phyloP scores from a whole-genome alignment of 2,113 vertebrate genomes.

The Amazona guildingii region DNA sequence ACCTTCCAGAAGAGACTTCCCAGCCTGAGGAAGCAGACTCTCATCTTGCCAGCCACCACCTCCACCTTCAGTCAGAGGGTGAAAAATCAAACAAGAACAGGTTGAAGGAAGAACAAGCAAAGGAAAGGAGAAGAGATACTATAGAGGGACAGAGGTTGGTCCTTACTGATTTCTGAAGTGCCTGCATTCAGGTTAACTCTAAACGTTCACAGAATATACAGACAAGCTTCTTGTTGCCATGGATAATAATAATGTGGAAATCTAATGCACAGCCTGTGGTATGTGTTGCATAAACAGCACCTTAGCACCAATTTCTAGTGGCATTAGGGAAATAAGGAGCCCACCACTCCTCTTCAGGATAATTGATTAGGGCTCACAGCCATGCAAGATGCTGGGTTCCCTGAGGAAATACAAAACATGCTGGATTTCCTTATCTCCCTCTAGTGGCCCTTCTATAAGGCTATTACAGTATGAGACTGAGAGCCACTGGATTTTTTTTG shows the following conservation, averaged over 20 bases:
- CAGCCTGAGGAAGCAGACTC: slow-evolving; percentile 70
- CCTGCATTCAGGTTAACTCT: not conserved
- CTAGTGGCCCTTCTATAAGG: not conserved
- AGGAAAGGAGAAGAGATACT: not conserved
- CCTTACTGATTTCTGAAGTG: not conserved
- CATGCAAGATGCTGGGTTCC: not conserved
- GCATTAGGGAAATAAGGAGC: not conserved
- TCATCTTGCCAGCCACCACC: slow-evolving; percentile 85
- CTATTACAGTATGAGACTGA: not conserved
- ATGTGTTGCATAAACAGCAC: not conserved
- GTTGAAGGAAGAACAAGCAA: not conserved
- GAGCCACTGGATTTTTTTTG: not conserved
- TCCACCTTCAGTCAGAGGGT: slow-evolving; percentile 70
- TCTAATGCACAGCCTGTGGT: not conserved
- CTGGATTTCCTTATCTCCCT: not conserved
- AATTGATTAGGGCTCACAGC: not conserved
- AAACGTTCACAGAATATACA: not conserved
- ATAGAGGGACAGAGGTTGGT: not conserved
- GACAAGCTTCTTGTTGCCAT: not conserved
- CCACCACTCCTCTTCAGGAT: not conserved
- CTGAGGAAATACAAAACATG: not conserved
- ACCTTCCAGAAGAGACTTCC: slow-evolving; percentile 82
- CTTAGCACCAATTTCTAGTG: not conserved
- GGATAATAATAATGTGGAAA: not conserved
- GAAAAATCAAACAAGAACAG: not conserved